Evolutionary conservation across 2,797 vertebrate genomes (phyloP).

Genomic region (Phyllotis vaccarum): DNA sequence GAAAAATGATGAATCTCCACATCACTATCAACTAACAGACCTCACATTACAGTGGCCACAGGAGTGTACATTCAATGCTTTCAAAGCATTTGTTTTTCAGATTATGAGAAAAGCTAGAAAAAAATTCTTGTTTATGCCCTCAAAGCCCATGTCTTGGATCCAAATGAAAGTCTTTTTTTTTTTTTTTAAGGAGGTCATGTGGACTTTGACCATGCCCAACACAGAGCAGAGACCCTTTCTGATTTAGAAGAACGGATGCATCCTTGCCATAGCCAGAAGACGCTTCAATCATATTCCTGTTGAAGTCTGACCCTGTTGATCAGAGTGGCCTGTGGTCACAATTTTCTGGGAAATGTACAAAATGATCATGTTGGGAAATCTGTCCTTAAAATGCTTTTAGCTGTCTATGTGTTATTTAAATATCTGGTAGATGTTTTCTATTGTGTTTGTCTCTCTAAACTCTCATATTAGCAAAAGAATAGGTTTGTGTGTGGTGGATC

Average conservation of each 20-base stretch:
- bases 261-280: constrained; percentile 70
- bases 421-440: neutral
- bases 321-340: constrained; percentile 67
- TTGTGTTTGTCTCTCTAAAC: neutral
- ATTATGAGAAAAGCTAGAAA: neutral
- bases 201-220: constrained; percentile 46
- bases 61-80: neutral
- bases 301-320: constrained; percentile 71
- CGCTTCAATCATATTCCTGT: constrained; percentile 62
- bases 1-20: neutral
- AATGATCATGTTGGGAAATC: constrained; percentile 78
- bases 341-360: constrained; percentile 76
- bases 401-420: neutral
- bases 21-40: neutral
- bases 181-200: neutral
- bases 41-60: neutral
- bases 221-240: constrained; percentile 71
- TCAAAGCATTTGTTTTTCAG: neutral
- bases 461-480: neutral
- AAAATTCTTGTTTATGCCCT: neutral
- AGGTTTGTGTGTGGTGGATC: neutral
- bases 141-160: neutral
- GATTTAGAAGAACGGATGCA: constrained; percentile 62
- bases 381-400: constrained; percentile 62
- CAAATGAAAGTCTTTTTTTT: neutral